Conservation (phyloP, 1,140 invertebrate genomes). For the Paraescarpia echinospica region DNA sequence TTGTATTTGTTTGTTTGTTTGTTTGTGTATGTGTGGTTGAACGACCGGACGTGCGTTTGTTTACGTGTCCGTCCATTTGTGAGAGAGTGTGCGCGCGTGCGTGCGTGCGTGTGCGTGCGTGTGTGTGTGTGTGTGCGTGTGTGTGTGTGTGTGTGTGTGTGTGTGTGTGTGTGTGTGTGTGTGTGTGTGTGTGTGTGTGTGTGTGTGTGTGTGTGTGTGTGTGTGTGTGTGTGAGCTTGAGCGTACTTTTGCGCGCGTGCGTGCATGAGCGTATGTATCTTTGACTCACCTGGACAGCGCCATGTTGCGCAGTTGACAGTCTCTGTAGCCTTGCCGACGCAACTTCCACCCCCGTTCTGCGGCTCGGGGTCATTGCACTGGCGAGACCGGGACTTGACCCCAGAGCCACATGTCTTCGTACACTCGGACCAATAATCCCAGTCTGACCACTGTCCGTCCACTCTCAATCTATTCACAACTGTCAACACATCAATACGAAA, state of each 20-base stretch:
- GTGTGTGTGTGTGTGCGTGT: background rate
- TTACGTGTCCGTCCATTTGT: too few species aligned
- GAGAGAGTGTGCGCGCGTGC: too few species aligned
- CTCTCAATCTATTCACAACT: conserved; percentile 16
- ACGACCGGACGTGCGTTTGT: too few species aligned
- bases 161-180: too few species aligned
- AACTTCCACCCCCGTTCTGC: conserved; percentile 29
- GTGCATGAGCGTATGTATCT: background rate
- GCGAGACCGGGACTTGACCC: conserved; percentile 30
- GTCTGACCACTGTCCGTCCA: conserved; percentile 44
- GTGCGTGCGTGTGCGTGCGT: too few species aligned
- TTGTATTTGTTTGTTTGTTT: too few species aligned
- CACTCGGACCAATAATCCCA: conserved; percentile 47
- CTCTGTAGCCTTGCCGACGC: conserved; percentile 20
- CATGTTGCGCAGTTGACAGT: background rate
- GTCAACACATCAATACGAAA: background rate
- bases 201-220: too few species aligned
- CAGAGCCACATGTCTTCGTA: conserved; percentile 34
- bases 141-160: too few species aligned
- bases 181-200: too few species aligned
- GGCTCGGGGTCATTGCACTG: conserved; percentile 31
- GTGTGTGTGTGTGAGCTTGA: too few species aligned
- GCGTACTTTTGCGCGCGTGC: too few species aligned
- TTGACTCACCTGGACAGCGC: background rate
- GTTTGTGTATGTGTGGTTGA: too few species aligned